Evolutionary conservation across 1,140 invertebrate genomes (phyloP), one percentile per base, ranked within the genome.

Genomic region (Armadillidium nasatum): DNA sequence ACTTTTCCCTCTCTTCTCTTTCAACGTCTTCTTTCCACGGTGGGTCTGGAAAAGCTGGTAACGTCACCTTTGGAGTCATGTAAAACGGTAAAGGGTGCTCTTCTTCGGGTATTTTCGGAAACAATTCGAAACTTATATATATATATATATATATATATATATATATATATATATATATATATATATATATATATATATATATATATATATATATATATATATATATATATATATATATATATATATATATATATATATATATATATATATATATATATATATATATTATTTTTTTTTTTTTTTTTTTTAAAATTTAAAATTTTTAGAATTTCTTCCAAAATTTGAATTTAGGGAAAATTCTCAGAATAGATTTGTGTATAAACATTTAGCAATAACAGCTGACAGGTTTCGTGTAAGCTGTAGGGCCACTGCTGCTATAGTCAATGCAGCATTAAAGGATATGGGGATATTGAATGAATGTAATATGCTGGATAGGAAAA

Each of bases 151-250:
- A 60, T 60, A 15, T 19, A 60, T 13, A 60, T 60, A 60, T 19
- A 60, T 60, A 15, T 60, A n/a, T 15, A 60, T 15, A 60, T 60
- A 10, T 15, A 15, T 15, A 60, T 60, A 4, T 4, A 4, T 60
- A 60, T 60, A 60, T 60, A 60, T 60, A 60, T 60, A 60, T 60
- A 60, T 60, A 50, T 60, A 60, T 60, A 60, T 60, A 60, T 60
- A 60, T 60, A 60, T 60, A 60, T 60, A 60, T 60, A 60, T 50
- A 60, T 60, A 60, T 60, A 15, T 15, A 60, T 60, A 60, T 60
- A 60, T 60, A 60, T 60, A 60, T 60, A 60, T 60, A 50, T 50
- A 50, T 60, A 60, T 60, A 60, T 60, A 60, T 60, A 60, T 19
- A 60, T 19, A 60, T 19, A 60, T 19, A 60, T 15, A 60, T 19